Evolutionary conservation across 2,113 vertebrate species (phyloP).

Genomic region (Halcyon senegalensis): DNA sequence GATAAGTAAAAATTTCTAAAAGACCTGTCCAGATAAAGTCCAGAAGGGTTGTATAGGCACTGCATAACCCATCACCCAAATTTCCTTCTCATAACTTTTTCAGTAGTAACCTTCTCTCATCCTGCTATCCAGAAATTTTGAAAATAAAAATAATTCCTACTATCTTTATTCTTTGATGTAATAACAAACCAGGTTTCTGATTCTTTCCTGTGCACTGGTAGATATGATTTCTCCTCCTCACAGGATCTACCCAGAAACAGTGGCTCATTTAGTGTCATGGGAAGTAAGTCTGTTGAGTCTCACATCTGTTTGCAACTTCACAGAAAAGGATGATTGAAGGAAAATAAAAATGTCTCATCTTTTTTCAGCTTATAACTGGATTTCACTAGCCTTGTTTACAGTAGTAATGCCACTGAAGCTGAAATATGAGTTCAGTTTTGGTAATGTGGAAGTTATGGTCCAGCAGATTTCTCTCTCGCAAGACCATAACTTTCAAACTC

Average conservation of each 20-base stretch:
- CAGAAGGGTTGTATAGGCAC: not conserved
- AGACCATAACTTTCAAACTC: not conserved
- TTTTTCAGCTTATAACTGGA: not conserved
- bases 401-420: not conserved
- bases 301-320: not conserved
- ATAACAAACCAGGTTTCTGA: not conserved
- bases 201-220: not conserved
- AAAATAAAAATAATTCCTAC: not conserved
- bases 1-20: not conserved
- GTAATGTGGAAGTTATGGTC: not conserved
- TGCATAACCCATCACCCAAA: not conserved
- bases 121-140: not conserved
- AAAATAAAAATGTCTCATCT: not conserved
- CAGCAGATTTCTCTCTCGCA: not conserved
- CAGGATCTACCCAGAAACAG: not conserved
- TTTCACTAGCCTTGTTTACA: not conserved
- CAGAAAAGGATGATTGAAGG: not conserved
- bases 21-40: not conserved
- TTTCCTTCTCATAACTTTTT: not conserved
- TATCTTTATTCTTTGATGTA: not conserved
- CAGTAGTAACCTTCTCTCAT: rapidly evolving
- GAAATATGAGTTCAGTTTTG: not conserved
- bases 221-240: not conserved
- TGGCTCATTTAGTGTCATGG: not conserved
- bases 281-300: not conserved